Evolutionary conservation across 2,113 vertebrate genomes (phyloP).

Genomic region (Myxocyprinus asiaticus): DNA sequence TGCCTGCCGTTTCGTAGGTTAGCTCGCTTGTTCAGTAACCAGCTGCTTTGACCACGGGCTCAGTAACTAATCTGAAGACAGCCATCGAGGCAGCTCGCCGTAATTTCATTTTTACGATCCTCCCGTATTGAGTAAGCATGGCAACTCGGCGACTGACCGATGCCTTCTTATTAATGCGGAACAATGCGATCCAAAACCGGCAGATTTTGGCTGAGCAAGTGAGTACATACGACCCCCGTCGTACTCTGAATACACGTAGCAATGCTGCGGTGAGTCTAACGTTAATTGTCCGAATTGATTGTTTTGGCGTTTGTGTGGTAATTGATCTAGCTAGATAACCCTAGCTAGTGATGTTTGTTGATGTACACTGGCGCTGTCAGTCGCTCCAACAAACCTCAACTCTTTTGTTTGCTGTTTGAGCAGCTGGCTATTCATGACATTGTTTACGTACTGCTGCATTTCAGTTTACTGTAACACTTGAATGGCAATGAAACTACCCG

Average conservation of each 20-base stretch:
- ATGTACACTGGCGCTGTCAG: conserved; percentile 2
- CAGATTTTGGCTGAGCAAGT: conserved; percentile 99
- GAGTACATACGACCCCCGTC: conserved; percentile 94
- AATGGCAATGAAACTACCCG: neutral
- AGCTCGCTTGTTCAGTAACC: conserved; percentile 1
- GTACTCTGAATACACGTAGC: conserved; percentile 95
- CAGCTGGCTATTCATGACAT: conserved; percentile 1
- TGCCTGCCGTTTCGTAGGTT: conserved; percentile 13
- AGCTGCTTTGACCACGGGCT: conserved; percentile 6
- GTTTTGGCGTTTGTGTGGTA: conserved; percentile 66
- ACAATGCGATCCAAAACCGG: conserved; percentile 98
- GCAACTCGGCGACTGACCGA: conserved; percentile 98
- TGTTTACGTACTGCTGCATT: neutral
- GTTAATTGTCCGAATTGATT: conserved; percentile 75
- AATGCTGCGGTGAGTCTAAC: conserved; percentile 95
- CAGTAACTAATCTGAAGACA: conserved; percentile 25
- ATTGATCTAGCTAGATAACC: conserved; percentile 50
- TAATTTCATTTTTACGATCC: conserved; percentile 27
- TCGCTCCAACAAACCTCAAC: conserved; percentile 18
- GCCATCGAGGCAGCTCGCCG: conserved; percentile 15
- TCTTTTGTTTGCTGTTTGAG: conserved; percentile 22
- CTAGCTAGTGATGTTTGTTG: conserved; percentile 45
- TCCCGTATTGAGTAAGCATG: conserved; percentile 76
- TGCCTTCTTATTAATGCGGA: conserved; percentile 99
- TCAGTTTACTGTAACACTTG: neutral